Base-by-base conservation (phyloP, 2,888 invertebrate species). In the Nymphalis polychloros region DNA sequence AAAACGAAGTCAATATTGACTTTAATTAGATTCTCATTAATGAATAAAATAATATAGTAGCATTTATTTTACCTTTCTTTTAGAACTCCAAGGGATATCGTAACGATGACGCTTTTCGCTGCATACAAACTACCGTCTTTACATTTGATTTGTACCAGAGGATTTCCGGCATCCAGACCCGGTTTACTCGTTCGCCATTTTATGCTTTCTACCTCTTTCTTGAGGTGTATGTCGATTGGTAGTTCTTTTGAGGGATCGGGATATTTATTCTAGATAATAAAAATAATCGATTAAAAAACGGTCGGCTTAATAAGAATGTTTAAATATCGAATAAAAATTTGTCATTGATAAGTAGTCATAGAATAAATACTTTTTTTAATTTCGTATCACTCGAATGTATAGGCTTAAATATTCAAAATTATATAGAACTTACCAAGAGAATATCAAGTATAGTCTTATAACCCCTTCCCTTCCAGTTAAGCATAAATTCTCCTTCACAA, bases 401-500 rank as follows among this genome's bases (percentile, higher is more conserved):
- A 35, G 35, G 0, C 35, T 1, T 13, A 41, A 41, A 13, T 41
- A 23, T 23, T 23, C 23, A 23, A 23, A 23, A 23, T 23, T 13
- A 13, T 4, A 41, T 41, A 13, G 10, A 41, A 79, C 83, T 80
- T 87, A 96, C 96, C 94, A 94, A 92, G 71, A 97, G 87, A 59
- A 97, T 78, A 76, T 95, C 93, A 60, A 97, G 85, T 69, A 97
- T 87, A 2, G 92, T 95, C 72, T 89, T 93, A 79, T 94, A 97
- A 1, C 97, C 97, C 71, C 92, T 94, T 64, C 94, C 93, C 75
- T 95, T 96, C 97, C 97, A 97, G 78, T 95, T 94, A 5, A 96
- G 87, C 76, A 95, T 83, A 19, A 89, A 86, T 78, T 96, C 94
- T 0, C 97, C 97, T 10, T 95, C 94, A 79, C 96, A 96, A 0